Percentiles rank a stretch among this genome's conserved stretches.
These are phyloP conservation scores for Ataeniobius toweri DNA, from an alignment of 2,797 vertebrate genomes.

Conservation along the genomic window DNA sequence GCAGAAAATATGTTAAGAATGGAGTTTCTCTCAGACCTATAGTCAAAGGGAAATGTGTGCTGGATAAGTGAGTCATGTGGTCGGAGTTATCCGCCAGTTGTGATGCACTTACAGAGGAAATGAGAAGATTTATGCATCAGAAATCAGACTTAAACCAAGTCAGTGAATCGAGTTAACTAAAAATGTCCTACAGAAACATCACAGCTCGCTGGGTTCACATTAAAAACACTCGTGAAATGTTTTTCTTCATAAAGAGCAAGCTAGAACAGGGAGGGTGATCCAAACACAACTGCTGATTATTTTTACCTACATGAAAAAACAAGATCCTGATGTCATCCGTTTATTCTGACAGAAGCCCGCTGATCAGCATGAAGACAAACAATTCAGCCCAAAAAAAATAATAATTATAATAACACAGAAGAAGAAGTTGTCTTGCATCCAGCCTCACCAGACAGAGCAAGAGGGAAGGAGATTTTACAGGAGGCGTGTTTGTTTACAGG, in stretches of 20 bases:
- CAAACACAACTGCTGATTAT: slow-evolving; percentile 64
- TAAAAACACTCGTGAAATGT: slow-evolving; percentile 60
- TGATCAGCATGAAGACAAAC: slow-evolving; percentile 36
- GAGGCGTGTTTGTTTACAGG: slow-evolving; percentile 59
- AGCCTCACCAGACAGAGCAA: background rate
- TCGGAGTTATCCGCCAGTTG: slow-evolving; percentile 58
- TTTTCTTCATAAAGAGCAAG: slow-evolving; percentile 62
- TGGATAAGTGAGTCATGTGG: slow-evolving; percentile 60
- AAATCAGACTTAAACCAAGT: slow-evolving; percentile 27
- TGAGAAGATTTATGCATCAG: slow-evolving; percentile 47
- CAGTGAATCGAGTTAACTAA: slow-evolving; percentile 19
- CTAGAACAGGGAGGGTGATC: slow-evolving; percentile 69
- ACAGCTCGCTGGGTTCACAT: slow-evolving; percentile 26
- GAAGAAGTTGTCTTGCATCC: slow-evolving; percentile 27
- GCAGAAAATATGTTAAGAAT: slow-evolving; percentile 33
- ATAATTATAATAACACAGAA: slow-evolving; percentile 25
- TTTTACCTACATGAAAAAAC: slow-evolving; percentile 62
- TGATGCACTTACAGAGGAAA: slow-evolving; percentile 60
- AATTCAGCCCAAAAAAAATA: slow-evolving; percentile 24
- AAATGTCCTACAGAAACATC: slow-evolving; percentile 41
- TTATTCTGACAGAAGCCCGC: slow-evolving; percentile 30
- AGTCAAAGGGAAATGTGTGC: slow-evolving; percentile 33
- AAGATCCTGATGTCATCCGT: slow-evolving; percentile 61
- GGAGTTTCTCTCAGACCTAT: slow-evolving; percentile 28
- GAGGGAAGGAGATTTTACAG: slow-evolving; percentile 32